Evolutionary conservation across 2,888 invertebrate genomes (phyloP).

Genomic region (Phyllotreta striolata): DNA sequence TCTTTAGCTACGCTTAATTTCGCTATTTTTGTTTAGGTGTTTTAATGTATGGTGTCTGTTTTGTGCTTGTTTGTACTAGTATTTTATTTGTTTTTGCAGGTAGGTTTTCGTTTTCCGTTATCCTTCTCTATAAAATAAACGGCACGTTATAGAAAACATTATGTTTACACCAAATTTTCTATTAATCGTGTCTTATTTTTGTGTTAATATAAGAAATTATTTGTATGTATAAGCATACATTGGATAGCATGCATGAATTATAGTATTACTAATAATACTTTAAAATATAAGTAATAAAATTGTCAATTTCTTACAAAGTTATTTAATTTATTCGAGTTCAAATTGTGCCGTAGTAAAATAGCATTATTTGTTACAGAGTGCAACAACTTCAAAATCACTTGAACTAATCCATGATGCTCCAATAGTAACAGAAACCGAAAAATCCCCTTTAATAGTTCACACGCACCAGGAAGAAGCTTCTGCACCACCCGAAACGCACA

Average conservation of each 20-base stretch:
- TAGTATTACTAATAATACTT: no score
- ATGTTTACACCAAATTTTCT: no score
- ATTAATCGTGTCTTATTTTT: no score
- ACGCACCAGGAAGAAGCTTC: slow-evolving; percentile 12
- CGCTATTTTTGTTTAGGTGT: slow-evolving; percentile 23
- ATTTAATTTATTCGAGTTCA: not conserved
- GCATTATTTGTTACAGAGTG: slow-evolving; percentile 16
- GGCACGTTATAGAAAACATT: no score
- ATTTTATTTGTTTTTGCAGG: slow-evolving; percentile 16
- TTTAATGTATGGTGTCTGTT: slow-evolving; percentile 19
- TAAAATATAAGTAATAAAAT: no score
- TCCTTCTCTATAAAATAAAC: no score
- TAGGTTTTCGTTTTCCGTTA: slow-evolving; percentile 14
- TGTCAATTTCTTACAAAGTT: no score
- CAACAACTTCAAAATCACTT: slow-evolving; percentile 3
- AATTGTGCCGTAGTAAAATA: not conserved
- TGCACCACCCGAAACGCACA: slow-evolving; percentile 9
- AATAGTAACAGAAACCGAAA: slow-evolving; percentile 8
- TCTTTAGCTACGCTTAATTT: slow-evolving; percentile 7
- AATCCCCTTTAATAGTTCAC: not conserved
- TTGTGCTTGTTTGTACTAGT: slow-evolving; percentile 16
- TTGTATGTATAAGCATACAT: no score
- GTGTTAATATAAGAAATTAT: no score
- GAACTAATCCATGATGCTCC: slow-evolving; percentile 4
- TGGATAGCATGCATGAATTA: no score